These are phyloP conservation scores for Brachymystax lenok DNA, from an alignment of 2,797 vertebrate genomes.

Conservation along the genomic window DNA sequence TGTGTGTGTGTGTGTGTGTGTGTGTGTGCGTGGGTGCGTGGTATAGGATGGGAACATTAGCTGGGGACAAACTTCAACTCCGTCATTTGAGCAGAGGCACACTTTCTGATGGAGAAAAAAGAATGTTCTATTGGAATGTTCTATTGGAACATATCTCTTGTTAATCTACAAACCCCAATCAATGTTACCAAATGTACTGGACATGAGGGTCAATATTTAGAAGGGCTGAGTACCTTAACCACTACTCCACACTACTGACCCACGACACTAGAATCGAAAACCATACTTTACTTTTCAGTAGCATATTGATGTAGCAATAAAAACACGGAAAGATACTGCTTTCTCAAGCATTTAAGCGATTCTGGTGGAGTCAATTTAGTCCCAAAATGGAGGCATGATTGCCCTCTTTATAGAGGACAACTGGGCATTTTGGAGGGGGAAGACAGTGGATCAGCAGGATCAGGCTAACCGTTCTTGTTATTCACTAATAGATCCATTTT, in stretches of 20 bases:
- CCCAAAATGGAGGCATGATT: neutral
- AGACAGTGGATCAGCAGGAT: constrained; percentile 13
- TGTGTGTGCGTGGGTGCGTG: too few relatives aligned
- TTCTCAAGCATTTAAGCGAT: constrained; percentile 52
- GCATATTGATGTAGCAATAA: constrained; percentile 79
- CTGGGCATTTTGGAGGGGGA: constrained; percentile 22
- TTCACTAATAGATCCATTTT: constrained; percentile 49
- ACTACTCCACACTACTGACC: constrained; percentile 73
- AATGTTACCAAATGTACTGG: neutral
- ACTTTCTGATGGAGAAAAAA: neutral
- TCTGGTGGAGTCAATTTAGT: constrained; percentile 43
- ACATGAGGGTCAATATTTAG: too few relatives aligned
- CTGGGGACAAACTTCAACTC: too few relatives aligned
- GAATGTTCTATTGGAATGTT: neutral
- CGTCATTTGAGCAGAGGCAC: neutral
- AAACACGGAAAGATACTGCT: constrained; percentile 52
- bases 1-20: too few relatives aligned
- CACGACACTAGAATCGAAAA: constrained; percentile 57
- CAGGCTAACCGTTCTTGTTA: constrained; percentile 13
- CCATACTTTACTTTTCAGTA: constrained; percentile 67
- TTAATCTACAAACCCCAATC: neutral
- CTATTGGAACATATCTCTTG: neutral
- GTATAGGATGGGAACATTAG: too few relatives aligned
- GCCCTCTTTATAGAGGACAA: constrained; percentile 13
- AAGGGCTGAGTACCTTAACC: constrained; percentile 59